Evolutionary conservation across 2,797 vertebrate species (phyloP).

Genomic region (Paguma larvata): DNA sequence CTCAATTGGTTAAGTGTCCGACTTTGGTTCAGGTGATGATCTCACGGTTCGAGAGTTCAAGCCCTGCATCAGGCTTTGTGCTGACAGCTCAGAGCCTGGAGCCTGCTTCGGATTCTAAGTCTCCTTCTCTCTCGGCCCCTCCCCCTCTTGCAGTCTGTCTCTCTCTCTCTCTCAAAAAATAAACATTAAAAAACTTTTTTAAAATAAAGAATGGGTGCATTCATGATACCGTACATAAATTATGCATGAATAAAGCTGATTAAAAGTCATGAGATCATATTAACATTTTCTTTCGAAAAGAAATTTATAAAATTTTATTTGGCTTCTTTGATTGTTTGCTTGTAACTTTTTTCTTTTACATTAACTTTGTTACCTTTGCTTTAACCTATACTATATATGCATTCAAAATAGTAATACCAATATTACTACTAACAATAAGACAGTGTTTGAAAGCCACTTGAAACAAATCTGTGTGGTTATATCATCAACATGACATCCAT

Average conservation of each 20-base stretch:
- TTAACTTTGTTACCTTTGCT: not conserved
- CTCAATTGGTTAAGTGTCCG: no score
- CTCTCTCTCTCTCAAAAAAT: no score
- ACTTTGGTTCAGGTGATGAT: no score
- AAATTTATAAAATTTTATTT: not conserved
- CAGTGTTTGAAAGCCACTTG: not conserved
- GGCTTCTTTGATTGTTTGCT: not conserved
- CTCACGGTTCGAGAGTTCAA: no score
- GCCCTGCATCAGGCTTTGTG: no score
- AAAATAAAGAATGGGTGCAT: not conserved
- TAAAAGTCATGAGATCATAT: not conserved
- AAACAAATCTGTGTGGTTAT: not conserved
- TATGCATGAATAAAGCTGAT: not conserved
- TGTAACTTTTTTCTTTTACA: not conserved
- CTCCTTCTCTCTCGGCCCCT: no score
- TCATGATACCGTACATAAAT: not conserved
- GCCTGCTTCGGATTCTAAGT: no score
- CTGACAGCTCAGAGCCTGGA: no score
- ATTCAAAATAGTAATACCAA: not conserved
- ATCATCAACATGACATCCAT: not conserved
- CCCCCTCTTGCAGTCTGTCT: no score
- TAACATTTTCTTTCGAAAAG: not conserved
- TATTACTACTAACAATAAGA: not conserved
- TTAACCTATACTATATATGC: not conserved
- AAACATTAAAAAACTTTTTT: no score